Base-by-base conservation (phyloP, 2,797 vertebrate genomes). In the Gymnoscopelus microlampas region DNA sequence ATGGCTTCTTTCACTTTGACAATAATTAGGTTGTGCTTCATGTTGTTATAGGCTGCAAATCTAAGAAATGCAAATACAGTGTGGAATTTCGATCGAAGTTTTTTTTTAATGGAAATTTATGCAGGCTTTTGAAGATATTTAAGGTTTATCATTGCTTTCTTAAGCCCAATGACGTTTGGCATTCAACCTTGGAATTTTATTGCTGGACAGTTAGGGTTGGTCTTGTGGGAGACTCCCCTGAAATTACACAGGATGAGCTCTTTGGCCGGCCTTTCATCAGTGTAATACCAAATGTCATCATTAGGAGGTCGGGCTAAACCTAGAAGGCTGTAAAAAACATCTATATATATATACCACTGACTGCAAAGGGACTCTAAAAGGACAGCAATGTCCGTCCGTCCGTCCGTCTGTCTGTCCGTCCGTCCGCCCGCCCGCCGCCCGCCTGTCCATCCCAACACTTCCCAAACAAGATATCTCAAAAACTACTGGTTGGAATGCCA, bases 191-290 rank as follows among this genome's bases (percentile, higher is more conserved):
- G 13, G 39, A 76, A 77, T 71, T 83, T 32, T 49, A n/a, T 44
- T 44, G 39, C 57, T 74, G 70, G 54, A 68, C 35, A 56, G 55
- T 66, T 9, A 71, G 14, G 60, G 51, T 39, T 3, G 19, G 10
- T n/a, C 72, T 74, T 77, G 51, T 71, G 74, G 60, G 68, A 79
- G 51, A 65, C 39, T 74, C 80, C 50, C 61, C 70, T 57, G 66
- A 60, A 88, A 93, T 91, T 83, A 81, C 78, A 88, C 79, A 88
- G 79, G 83, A 89, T 81, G 64, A 87, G 69, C 72, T 71, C 66
- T 66, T 77, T 70, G 50, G 71, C 76, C 49, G 63, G 79, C 70
- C 85, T 89, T 79, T 89, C 80, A 90, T 90, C 90, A 79, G 66
- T 53, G 57, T 78, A 70, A 80, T 67, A 69, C 77, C 83, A 7